Base-by-base conservation (phyloP, 2,888 invertebrate species). In the Silvanus unidentatus region DNA sequence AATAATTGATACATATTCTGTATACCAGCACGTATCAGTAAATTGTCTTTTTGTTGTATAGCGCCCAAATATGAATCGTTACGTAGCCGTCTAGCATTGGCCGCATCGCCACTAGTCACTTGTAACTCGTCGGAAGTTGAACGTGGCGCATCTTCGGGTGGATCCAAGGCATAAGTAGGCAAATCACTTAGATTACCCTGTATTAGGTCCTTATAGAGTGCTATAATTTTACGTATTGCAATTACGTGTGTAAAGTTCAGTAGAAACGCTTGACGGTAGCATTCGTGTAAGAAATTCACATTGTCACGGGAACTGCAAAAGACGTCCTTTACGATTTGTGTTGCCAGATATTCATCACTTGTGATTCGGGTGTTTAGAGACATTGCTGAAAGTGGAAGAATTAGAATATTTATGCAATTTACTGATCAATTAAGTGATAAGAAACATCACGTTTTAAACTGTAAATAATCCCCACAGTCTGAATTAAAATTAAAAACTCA, bases 141-240 rank as follows among this genome's bases (percentile, higher is more conserved):
- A 60, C 70, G 43, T 46, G 58, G 43, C 16, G 57, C 54, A 48
- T 73, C 73, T 8, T 80, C 81, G n/a, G 78, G 73, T 3, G 79
- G 77, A 63, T 85, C 85, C 57, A 90, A 70, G 68, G 92, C 79
- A 67, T 93, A 93, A 0, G 86, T 82, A 0, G 91, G 92, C 44
- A 89, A 77, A 66, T 88, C 88, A 45, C 80, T 71, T 22, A 5
- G 22, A 66, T 85, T 88, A 74, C 58, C 84, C 64, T 91, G 91
- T 74, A 97, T 94, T 87, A 97, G 90, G 71, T 97, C 95, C 69
- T 92, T 89, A 69, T 97, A 97, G 2, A 95, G 87, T 35, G 87
- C 83, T 56, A 97, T 91, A 34, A 94, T 91, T 60, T 89, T 84
- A 38, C 92, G 77, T 48, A 92, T 87, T 3, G 95, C 91, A 50